phyloP scores from a whole-genome alignment of 2,888 invertebrate species.

The Platycheirus albimanus region DNA sequence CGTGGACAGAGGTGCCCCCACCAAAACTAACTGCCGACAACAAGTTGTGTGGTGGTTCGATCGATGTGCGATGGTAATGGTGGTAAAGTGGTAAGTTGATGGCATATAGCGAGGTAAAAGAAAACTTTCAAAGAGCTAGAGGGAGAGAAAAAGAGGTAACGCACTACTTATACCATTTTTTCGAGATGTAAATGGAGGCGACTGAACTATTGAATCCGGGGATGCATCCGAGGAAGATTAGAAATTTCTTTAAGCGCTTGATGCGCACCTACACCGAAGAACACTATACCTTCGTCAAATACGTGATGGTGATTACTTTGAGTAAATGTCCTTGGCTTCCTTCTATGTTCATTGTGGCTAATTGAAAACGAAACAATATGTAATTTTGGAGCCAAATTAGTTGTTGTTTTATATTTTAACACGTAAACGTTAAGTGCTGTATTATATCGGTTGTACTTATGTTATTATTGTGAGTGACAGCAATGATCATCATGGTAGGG shows the following conservation, averaged over 20 bases:
- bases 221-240: constrained; percentile 26
- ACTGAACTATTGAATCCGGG: not conserved
- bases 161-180: constrained; percentile 64
- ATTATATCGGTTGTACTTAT: no score
- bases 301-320: constrained; percentile 24
- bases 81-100: constrained; percentile 32
- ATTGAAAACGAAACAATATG: constrained; percentile 24
- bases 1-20: constrained; percentile 54
- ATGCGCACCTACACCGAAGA: constrained; percentile 47
- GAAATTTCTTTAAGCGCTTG: constrained; percentile 44
- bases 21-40: constrained; percentile 43
- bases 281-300: constrained; percentile 25
- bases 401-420: constrained; percentile 55
- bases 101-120: constrained; percentile 24
- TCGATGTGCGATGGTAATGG: constrained; percentile 24
- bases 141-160: constrained; percentile 69
- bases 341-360: constrained; percentile 17
- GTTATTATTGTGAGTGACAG: not conserved
- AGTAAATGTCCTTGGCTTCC: not conserved
- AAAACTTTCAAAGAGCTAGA: constrained; percentile 58
- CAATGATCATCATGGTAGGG: not conserved
- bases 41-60: constrained; percentile 69
- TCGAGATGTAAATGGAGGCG: not conserved
- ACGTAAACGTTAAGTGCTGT: constrained; percentile 26
- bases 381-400: constrained; percentile 45